phyloP scores from a whole-genome alignment of 2,797 vertebrate genomes.

The Cryptoblepharus egeriae region DNA sequence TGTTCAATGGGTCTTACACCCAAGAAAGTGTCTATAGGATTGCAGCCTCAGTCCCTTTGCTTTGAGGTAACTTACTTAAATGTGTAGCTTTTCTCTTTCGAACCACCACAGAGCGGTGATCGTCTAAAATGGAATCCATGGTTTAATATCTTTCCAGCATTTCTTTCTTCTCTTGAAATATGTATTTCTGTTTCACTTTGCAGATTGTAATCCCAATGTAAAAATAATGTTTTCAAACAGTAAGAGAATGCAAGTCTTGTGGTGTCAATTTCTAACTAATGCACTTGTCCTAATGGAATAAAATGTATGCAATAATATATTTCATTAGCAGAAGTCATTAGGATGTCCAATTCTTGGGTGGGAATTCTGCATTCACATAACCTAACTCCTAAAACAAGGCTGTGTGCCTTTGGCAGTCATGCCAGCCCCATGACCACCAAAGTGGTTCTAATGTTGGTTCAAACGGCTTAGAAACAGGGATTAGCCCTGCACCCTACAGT shows the following conservation, averaged over 20 bases:
- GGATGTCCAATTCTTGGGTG: not conserved
- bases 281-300: not conserved
- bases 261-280: not conserved
- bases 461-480: too few relatives aligned
- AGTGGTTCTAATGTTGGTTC: too few relatives aligned
- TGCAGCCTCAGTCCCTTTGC: not conserved
- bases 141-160: not conserved
- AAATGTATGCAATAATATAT: not conserved
- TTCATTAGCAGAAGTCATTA: not conserved
- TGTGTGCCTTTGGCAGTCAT: too few relatives aligned
- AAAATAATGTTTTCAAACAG: not conserved
- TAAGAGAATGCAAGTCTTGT: not conserved
- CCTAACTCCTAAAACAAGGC: too few relatives aligned
- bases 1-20: too few relatives aligned
- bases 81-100: not conserved
- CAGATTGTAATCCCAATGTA: not conserved
- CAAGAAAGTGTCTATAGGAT: too few relatives aligned
- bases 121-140: not conserved
- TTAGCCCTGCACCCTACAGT: too few relatives aligned
- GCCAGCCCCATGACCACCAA: too few relatives aligned
- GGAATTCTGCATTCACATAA: not conserved
- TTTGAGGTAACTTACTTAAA: not conserved
- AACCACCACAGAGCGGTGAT: not conserved
- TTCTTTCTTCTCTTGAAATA: not conserved
- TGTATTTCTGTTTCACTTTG: not conserved